Percentiles rank a stretch among this genome's conserved stretches.
Conservation (phyloP, 2,888 invertebrate species). For the Oscheius sp. region DNA sequence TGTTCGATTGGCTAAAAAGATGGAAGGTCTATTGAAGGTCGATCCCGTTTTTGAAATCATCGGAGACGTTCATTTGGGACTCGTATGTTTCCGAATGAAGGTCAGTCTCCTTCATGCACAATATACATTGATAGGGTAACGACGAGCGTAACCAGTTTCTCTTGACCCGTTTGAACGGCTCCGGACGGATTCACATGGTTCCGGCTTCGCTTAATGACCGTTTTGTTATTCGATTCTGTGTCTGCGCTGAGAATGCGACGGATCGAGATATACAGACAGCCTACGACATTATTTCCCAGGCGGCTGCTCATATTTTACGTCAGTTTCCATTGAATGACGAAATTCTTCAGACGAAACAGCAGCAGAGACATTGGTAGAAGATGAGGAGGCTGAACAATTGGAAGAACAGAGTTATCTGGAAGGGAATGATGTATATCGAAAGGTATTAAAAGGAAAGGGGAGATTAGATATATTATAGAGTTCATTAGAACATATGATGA, state of each 20-base stretch:
- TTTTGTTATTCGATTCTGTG: slow-evolving; percentile 79
- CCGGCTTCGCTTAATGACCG: slow-evolving; percentile 69
- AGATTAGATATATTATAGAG: slow-evolving; percentile 1
- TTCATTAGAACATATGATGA: slow-evolving; percentile 2
- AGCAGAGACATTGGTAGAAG: slow-evolving; percentile 36
- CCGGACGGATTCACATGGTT: slow-evolving; percentile 90
- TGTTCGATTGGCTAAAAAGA: slow-evolving; percentile 68
- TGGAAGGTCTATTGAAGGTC: slow-evolving; percentile 63
- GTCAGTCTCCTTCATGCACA: slow-evolving; percentile 32
- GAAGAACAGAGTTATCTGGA: slow-evolving; percentile 25
- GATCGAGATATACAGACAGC: slow-evolving; percentile 77
- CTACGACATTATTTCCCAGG: slow-evolving; percentile 72
- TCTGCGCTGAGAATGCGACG: slow-evolving; percentile 87
- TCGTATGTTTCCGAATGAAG: slow-evolving; percentile 70
- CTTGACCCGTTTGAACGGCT: slow-evolving; percentile 89
- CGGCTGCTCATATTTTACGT: slow-evolving; percentile 77
- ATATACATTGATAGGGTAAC: slow-evolving; percentile 61
- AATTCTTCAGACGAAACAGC: slow-evolving; percentile 44
- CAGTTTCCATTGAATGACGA: slow-evolving; percentile 68
- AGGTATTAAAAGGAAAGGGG: slow-evolving; percentile 19
- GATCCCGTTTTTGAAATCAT: slow-evolving; percentile 69
- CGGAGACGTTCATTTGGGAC: slow-evolving; percentile 69
- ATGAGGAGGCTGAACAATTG: slow-evolving; percentile 61
- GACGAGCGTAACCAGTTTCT: slow-evolving; percentile 88
- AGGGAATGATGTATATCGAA: not conserved